Conservation (phyloP, 1,140 invertebrate genomes). For the Copidosoma floridanum region DNA sequence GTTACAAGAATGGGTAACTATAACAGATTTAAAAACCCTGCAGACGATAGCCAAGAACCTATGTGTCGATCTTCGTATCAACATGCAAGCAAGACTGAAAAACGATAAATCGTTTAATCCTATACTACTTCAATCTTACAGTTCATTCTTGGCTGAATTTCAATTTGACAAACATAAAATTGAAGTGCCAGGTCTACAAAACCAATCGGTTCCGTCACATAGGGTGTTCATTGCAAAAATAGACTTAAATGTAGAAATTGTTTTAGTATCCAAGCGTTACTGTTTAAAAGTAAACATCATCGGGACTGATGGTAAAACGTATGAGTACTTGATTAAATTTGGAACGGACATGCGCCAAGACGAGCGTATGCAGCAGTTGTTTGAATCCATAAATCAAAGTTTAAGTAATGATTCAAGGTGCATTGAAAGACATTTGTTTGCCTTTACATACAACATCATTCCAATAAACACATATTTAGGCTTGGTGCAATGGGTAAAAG, state of each 20-base stretch:
- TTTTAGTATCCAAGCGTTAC: slow-evolving; percentile 67
- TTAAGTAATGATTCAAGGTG: slow-evolving; percentile 54
- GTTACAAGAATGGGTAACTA: too few relatives aligned
- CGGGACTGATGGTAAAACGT: slow-evolving; percentile 71
- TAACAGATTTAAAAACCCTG: too few relatives aligned
- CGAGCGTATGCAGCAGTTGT: slow-evolving; percentile 72
- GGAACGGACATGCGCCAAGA: slow-evolving; percentile 79
- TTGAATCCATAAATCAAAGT: slow-evolving; percentile 69
- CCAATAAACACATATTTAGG: slow-evolving; percentile 63
- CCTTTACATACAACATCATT: slow-evolving; percentile 64
- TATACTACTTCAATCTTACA: slow-evolving; percentile 60
- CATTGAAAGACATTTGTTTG: slow-evolving; percentile 51
- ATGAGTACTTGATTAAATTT: slow-evolving; percentile 71
- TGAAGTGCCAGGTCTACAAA: slow-evolving; percentile 71
- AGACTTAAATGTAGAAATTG: slow-evolving; percentile 61
- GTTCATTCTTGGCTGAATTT: slow-evolving; percentile 65
- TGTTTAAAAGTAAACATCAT: slow-evolving; percentile 66
- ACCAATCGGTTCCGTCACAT: slow-evolving; percentile 66
- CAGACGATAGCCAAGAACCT: too few relatives aligned
- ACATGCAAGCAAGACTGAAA: too few relatives aligned
- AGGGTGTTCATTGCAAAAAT: slow-evolving; percentile 66
- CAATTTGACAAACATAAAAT: slow-evolving; percentile 54
- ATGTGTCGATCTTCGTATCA: too few relatives aligned
- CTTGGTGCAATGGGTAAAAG: slow-evolving; percentile 71
- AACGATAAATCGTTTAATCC: too few relatives aligned